Evolutionary conservation across 2,797 vertebrate species (phyloP).

Genomic region (Pseudochaenichthys georgianus): DNA sequence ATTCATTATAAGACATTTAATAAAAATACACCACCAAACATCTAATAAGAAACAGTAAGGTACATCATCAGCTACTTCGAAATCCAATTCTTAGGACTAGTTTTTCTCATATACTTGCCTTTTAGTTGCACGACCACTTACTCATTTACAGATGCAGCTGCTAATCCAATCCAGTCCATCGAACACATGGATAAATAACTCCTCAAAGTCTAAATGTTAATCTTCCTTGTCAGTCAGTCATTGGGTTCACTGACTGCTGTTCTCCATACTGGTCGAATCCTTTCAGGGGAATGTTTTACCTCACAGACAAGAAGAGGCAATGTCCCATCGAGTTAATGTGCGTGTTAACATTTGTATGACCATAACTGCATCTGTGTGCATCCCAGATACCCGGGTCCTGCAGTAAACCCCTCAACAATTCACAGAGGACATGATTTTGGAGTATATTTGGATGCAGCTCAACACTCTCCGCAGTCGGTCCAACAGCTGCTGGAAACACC

Average conservation of each 20-base stretch:
- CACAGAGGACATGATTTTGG: slow-evolving; percentile 25
- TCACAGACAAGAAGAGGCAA: slow-evolving; percentile 38
- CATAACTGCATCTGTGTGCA: slow-evolving; percentile 17
- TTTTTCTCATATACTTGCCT: slow-evolving; percentile 4
- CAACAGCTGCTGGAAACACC: slow-evolving; percentile 77
- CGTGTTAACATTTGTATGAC: slow-evolving; percentile 15
- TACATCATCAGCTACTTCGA: neutral
- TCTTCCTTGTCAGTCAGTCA: neutral
- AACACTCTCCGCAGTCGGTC: slow-evolving; percentile 58
- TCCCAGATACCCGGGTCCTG: slow-evolving; percentile 15
- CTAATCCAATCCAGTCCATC: neutral
- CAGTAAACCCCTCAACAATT: slow-evolving; percentile 38
- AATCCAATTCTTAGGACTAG: neutral
- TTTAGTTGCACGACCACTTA: slow-evolving; percentile 1
- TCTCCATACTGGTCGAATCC: slow-evolving; percentile 26
- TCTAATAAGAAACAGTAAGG: neutral
- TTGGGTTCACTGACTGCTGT: slow-evolving; percentile 14
- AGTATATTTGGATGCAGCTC: slow-evolving; percentile 55
- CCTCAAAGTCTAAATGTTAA: slow-evolving; percentile 5
- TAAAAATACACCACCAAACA: neutral
- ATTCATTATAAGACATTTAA: slow-evolving; percentile 14
- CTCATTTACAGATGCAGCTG: neutral
- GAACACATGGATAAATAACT: neutral
- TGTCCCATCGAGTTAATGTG: slow-evolving; percentile 30
- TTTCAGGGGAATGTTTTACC: slow-evolving; percentile 40